Base-by-base conservation (phyloP, 2,888 invertebrate genomes). In the Hartigia nigra region DNA sequence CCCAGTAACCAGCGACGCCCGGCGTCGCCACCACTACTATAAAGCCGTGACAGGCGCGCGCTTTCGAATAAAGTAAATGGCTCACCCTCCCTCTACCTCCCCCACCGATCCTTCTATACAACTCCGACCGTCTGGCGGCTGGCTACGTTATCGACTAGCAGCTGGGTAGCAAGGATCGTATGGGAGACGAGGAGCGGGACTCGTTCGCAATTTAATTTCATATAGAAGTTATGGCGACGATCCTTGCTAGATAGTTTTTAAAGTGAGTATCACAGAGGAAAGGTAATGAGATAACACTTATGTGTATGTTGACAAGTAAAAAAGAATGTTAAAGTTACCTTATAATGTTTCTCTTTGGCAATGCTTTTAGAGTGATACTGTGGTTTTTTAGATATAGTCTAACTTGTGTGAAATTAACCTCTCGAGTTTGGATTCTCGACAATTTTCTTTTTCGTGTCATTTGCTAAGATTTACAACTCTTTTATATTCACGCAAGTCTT, bases 171-270 rank as follows among this genome's bases (percentile, higher is more conserved):
- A 74, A 76, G 31, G 39, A 36, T 79, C n/a, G 74, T 55, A 77
- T 72, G 74, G 39, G 14, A 72, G 75, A 77, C 75, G 78, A 74
- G 75, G 77, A 78, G 36, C 74, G 75, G 23, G 35, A 69, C 32
- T 36, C 69, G 35, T 70, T 72, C 70, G 70, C 76, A 80, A 80
- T 79, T 81, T 72, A 77, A 82, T 82, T 79, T 81, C 69, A 37
- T 74, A 32, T 39, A 39, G 74, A 76, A 79, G 77, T 79, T 81
- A 74, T 55, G 78, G 70, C 75, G 75, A n/a, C 76, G n/a, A 70
- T 35, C 35, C 35, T 35, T 0, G 23, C 2, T 34, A 34, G 3
- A 34, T 34, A 34, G 34, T 55, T 55, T 55, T 23, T 55, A 0
- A 5, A 9, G 23, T 23, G 39, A 55, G 5, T 14, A 1, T 39